Base-by-base conservation (phyloP, 2,113 vertebrate genomes). In the Planiliza haematocheilus region DNA sequence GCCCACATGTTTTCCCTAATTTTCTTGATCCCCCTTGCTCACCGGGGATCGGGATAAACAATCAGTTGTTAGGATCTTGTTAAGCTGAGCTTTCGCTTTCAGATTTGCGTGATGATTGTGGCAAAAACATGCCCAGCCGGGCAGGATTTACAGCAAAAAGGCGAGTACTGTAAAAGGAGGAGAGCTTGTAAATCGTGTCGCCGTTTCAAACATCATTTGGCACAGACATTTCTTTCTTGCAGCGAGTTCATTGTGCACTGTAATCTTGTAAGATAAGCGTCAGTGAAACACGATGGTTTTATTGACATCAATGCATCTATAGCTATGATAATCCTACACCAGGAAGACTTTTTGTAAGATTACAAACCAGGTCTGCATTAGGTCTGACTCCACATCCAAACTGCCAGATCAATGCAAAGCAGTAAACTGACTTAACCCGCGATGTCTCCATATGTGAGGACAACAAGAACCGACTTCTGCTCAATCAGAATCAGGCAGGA, bases 21-120 rank as follows among this genome's bases (percentile, higher is more conserved):
- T 85, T 74, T 69, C 48, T 81, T 41, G 45, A 81, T 69, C 69
- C 64, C n/a, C 14, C 36, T 36, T 46, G 70, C 55, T 65, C 34
- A 74, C 62, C 67, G 66, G 70, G 79, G 77, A 81, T 82, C 52
- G 24, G 3, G 24, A 81, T 67, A 82, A 85, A 79, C 71, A 85
- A 81, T 82, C 69, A 58, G 46, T 51, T 63, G 34, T 81, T 72
- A 76, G 57, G 7, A 45, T 14, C 74, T 39, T 64, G 78, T 89
- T 81, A 81, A 82, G 61, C 48, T 70, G 18, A 65, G 58, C 69
- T 83, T 77, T 58, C 72, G 75, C 38, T 55, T 50, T 52, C 45
- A 41, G 48, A 86, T 70, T 61, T 51, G 63, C 66, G 63, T 62
- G 53, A 87, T 75, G 66, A 83, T 61, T 82, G 61, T 64, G 53